Conservation (phyloP, 2,888 invertebrate species). For the Zygaena filipendulae region DNA sequence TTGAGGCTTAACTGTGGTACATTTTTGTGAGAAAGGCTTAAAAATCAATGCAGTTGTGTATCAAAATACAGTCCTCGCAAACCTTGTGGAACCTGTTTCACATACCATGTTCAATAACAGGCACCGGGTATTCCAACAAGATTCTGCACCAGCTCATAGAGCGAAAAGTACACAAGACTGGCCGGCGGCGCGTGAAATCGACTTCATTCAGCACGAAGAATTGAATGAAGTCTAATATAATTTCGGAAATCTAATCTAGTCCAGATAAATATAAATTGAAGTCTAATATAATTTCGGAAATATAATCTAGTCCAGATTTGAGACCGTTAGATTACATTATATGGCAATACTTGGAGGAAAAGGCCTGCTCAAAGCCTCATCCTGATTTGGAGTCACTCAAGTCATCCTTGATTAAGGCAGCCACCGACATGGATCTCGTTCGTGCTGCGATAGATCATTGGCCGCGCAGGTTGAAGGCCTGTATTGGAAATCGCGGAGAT, state of each 20-base stretch:
- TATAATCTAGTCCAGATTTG: too few species aligned
- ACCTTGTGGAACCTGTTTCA: slow-evolving; percentile 7
- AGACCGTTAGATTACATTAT: slow-evolving; percentile 13
- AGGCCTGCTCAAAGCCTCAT: not conserved
- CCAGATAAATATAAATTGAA: too few species aligned
- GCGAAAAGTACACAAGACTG: slow-evolving; percentile 11
- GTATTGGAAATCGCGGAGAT: not conserved
- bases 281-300: too few species aligned
- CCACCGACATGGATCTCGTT: not conserved
- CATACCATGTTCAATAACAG: slow-evolving; percentile 8
- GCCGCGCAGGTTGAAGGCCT: not conserved
- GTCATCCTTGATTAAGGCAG: not conserved
- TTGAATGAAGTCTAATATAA: too few species aligned
- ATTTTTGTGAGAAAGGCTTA: slow-evolving; percentile 12
- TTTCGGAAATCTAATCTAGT: slow-evolving; percentile 13
- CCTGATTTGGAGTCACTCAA: not conserved
- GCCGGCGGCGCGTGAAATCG: slow-evolving; percentile 11
- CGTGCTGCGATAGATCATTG: not conserved
- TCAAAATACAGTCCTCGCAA: slow-evolving; percentile 5
- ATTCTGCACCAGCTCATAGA: slow-evolving; percentile 11
- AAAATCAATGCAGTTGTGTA: slow-evolving; percentile 9
- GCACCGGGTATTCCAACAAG: slow-evolving; percentile 8
- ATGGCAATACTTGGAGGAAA: slow-evolving; percentile 10
- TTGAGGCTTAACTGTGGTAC: too few species aligned
- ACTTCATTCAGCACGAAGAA: slow-evolving; percentile 12